These are phyloP conservation scores for Sebastes elongatus DNA, from an alignment of 2,797 vertebrate species.

Conservation along the genomic window DNA sequence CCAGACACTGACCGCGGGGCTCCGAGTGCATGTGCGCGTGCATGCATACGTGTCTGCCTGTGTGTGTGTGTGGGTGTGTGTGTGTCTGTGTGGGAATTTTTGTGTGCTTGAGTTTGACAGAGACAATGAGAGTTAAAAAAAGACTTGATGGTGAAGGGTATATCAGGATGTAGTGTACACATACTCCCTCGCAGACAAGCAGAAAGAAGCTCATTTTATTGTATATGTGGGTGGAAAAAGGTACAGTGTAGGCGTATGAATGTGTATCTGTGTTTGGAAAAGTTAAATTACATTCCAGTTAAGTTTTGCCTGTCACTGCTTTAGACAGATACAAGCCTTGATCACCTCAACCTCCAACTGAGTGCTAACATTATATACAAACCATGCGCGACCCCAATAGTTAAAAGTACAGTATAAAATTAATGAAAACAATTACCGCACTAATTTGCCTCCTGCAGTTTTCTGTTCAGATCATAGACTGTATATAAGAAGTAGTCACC, in stretches of 20 bases:
- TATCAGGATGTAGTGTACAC: conserved; percentile 37
- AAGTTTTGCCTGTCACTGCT: conserved; percentile 35
- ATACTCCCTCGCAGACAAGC: conserved; percentile 24
- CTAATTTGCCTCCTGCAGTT: too few relatives aligned
- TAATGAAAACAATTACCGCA: background rate
- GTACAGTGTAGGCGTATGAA: background rate
- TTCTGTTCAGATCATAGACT: too few relatives aligned
- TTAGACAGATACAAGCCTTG: conserved; percentile 1
- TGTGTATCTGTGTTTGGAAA: conserved; percentile 30
- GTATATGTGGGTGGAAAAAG: conserved; percentile 27
- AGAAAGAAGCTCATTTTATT: conserved; percentile 26
- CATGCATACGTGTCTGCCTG: background rate
- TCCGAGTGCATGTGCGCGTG: background rate
- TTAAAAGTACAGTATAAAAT: background rate
- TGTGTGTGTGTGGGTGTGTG: background rate
- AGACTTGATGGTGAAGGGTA: conserved; percentile 34
- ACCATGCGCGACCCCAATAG: background rate
- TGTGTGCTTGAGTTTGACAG: conserved; percentile 18
- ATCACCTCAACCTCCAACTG: background rate
- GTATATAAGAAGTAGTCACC: too few relatives aligned
- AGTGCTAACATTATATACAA: background rate
- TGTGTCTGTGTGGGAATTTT: conserved; percentile 7
- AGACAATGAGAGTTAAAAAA: background rate
- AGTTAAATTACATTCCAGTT: conserved; percentile 57
- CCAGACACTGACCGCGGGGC: conserved; percentile 48